phyloP scores from a whole-genome alignment of 2,888 invertebrate genomes.

The Brachyptera risi region DNA sequence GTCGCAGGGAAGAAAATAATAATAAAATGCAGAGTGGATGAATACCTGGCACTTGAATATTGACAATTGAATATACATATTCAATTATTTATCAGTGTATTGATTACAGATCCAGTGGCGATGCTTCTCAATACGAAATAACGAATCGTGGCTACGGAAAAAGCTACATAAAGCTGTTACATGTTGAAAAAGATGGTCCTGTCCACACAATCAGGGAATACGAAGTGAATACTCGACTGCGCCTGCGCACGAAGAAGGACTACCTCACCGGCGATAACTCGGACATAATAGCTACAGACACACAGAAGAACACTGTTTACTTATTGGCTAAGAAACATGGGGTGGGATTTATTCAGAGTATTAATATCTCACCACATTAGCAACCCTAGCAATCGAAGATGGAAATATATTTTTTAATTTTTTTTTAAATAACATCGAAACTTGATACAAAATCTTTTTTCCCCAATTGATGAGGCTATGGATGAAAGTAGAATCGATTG shows the following conservation, averaged over 20 bases:
- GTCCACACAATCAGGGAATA: conserved; percentile 68
- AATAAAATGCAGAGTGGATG: no score
- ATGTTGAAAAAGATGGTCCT: conserved; percentile 62
- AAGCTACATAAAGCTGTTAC: conserved; percentile 66
- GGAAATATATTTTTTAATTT: no score
- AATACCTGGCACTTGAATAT: no score
- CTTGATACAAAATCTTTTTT: no score
- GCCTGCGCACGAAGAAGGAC: conserved; percentile 64
- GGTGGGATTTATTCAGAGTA: conserved; percentile 47
- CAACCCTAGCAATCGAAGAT: no score
- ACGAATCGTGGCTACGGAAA: conserved; percentile 70
- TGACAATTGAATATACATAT: no score
- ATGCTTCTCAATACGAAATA: conserved; percentile 44
- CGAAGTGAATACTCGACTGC: conserved; percentile 68
- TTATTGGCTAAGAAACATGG: conserved; percentile 73
- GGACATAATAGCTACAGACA: conserved; percentile 76
- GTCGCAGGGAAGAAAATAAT: no score
- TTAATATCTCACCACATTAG: no score
- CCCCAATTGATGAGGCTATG: no score
- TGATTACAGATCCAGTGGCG: not conserved
- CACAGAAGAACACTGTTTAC: conserved; percentile 79
- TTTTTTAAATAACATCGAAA: no score
- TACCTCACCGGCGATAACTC: conserved; percentile 72
- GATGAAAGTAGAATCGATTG: no score
- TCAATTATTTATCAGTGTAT: no score